Percentiles rank a stretch among this genome's conserved stretches.
Evolutionary conservation across 2,888 invertebrate genomes (phyloP).

Genomic region (Agrotis ipsilon): DNA sequence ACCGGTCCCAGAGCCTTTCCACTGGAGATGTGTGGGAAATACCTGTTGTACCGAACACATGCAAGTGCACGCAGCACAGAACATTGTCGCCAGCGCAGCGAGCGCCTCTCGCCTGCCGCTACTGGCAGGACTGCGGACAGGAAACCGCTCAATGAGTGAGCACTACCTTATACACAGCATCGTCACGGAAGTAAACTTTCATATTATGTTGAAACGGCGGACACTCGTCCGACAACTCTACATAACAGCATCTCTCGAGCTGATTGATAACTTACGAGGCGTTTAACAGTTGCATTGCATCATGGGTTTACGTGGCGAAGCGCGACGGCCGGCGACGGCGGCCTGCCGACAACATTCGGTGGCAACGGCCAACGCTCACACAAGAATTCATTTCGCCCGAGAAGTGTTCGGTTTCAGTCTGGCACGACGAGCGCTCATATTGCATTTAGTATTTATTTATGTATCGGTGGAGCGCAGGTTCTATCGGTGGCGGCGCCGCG

Average conservation of each 20-base stretch:
- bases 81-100: slow-evolving; percentile 65
- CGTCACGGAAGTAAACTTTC: slow-evolving; percentile 69
- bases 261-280: slow-evolving; percentile 77
- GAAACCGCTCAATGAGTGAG: slow-evolving; percentile 62
- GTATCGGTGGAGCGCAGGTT: slow-evolving; percentile 88
- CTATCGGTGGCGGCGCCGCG: slow-evolving; percentile 76
- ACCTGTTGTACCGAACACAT: slow-evolving; percentile 74
- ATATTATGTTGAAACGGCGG: slow-evolving; percentile 62
- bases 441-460: slow-evolving; percentile 90
- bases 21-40: slow-evolving; percentile 77
- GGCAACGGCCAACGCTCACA: slow-evolving; percentile 82
- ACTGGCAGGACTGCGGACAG: slow-evolving; percentile 40
- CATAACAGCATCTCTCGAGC: slow-evolving; percentile 68
- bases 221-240: slow-evolving; percentile 62
- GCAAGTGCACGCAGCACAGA: slow-evolving; percentile 69
- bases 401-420: slow-evolving; percentile 91
- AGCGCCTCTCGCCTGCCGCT: slow-evolving; percentile 30
- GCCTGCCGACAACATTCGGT: slow-evolving; percentile 77
- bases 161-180: slow-evolving; percentile 50
- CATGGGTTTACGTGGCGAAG: slow-evolving; percentile 72
- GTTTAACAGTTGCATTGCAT: slow-evolving; percentile 78
- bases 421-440: slow-evolving; percentile 86
- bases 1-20: slow-evolving; percentile 80
- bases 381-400: slow-evolving; percentile 87
- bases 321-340: slow-evolving; percentile 49